Evolutionary conservation across 1,140 invertebrate genomes (phyloP).

Genomic region (Dolichoris vasculosae): DNA sequence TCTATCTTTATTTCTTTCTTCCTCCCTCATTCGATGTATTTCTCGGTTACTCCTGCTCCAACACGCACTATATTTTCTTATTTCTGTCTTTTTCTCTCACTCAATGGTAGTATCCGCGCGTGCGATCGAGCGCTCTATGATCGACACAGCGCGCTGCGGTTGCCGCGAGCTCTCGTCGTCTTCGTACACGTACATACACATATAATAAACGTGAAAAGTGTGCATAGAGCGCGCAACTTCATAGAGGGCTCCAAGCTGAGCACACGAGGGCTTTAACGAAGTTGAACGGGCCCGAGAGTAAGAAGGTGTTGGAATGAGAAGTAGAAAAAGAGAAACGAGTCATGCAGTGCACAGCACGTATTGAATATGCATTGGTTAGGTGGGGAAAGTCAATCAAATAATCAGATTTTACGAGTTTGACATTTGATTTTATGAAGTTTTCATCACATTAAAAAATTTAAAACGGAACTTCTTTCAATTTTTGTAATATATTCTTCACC

Average conservation of each 20-base stretch:
- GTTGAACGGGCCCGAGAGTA: neutral
- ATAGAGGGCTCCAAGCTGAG: neutral
- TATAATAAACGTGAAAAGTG: slow-evolving; percentile 21
- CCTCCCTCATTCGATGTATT: slow-evolving; percentile 32
- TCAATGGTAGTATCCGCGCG: slow-evolving; percentile 33
- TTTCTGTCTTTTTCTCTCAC: neutral
- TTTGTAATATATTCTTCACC: too few species aligned
- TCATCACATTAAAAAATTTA: neutral
- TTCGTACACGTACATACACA: neutral
- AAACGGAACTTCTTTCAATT: too few species aligned
- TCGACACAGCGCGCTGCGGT: slow-evolving; percentile 56
- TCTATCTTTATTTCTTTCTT: slow-evolving; percentile 28
- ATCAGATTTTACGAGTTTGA: neutral
- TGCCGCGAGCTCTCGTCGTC: slow-evolving; percentile 44
- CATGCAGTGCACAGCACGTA: neutral
- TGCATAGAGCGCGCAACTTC: neutral
- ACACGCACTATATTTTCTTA: neutral
- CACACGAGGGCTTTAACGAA: neutral
- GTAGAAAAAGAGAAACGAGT: neutral
- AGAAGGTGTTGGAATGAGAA: neutral
- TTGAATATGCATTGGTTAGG: neutral
- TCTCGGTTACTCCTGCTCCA: neutral
- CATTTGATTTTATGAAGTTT: neutral
- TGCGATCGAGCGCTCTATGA: slow-evolving; percentile 66
- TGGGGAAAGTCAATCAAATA: neutral